Evolutionary conservation across 2,113 vertebrate genomes (phyloP), one percentile per base, ranked within the genome.

Genomic region (Prolemur simus): DNA sequence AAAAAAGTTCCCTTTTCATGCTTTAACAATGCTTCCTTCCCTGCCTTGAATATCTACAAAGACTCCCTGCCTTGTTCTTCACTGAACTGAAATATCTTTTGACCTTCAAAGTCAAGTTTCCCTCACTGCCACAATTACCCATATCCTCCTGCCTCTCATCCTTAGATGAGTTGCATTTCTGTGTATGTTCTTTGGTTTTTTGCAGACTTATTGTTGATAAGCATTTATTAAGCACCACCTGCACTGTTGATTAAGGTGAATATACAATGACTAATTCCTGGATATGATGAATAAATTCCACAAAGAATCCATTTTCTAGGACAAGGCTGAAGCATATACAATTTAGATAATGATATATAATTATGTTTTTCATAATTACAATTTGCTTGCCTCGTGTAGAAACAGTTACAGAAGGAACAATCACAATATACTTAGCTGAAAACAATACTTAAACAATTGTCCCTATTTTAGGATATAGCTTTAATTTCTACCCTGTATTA

Each of bases 341-440:
- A 84, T 97, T 97, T 84, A 95, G 94, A 89, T 91, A 92, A 98
- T 96, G 54, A 84, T 54, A 87, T 89, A 82, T 82, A 89, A 97
- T 97, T 96, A 90, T 25, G 95, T 96, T 94, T 69, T 66, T 89
- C 92, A 94, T 96, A 97, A 95, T 94, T 95, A 85, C 37, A 89
- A 84, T 95, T 83, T 97, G 17, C 56, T 97, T 93, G 92, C 87
- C 92, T 89, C 71, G 66, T 71, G 49, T 80, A 76, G 63, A 94
- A 87, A 45, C 39, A 87, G 92, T 92, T 97, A 76, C n/a, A 73
- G 34, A 93, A 34, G 84, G 45, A 42, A 96, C 94, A 73, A 96
- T 96, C 96, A 96, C 12, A 71, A 63, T 76, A 92, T 71, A 64
- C 37, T 87, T 90, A 81, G 66, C 37, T 84, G 73, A 93, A 96